Evolutionary conservation across 2,888 invertebrate species (phyloP).

Genomic region (Yponomeuta plumbellus): DNA sequence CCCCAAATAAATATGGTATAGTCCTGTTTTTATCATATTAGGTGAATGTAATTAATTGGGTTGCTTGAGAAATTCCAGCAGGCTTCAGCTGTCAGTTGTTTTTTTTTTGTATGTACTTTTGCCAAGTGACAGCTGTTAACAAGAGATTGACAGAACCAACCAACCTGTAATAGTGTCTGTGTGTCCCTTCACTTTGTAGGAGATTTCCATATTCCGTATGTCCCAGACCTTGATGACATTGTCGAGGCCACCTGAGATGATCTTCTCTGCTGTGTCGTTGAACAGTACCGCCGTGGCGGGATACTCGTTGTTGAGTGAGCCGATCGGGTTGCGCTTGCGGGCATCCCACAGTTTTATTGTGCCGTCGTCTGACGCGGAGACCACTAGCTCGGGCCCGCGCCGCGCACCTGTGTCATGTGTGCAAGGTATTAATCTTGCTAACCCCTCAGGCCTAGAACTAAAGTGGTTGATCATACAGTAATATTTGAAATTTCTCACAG

Average conservation of each 20-base stretch:
- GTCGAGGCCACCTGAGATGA: constrained; percentile 96
- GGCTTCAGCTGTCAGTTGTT: too few species aligned
- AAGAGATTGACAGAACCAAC: constrained; percentile 6
- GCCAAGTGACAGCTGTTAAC: too few species aligned
- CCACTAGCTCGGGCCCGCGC: constrained; percentile 92
- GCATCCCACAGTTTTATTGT: constrained; percentile 96
- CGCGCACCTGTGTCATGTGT: constrained; percentile 78
- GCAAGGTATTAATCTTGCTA: neutral
- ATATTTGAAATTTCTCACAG: too few species aligned
- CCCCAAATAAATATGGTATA: too few species aligned
- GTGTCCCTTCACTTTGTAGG: constrained; percentile 93
- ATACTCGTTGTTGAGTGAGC: constrained; percentile 82
- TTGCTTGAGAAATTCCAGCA: too few species aligned
- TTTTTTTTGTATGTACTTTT: too few species aligned
- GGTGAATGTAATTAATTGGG: too few species aligned
- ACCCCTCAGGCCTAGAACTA: too few species aligned
- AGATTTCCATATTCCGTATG: constrained; percentile 88
- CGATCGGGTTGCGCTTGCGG: constrained; percentile 87
- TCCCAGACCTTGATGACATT: constrained; percentile 99
- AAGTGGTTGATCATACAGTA: too few species aligned
- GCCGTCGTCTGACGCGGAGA: constrained; percentile 96
- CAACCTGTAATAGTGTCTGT: constrained; percentile 94
- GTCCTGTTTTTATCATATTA: too few species aligned
- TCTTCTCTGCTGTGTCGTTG: constrained; percentile 96
- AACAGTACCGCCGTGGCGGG: constrained; percentile 93